Percentiles rank a stretch among this genome's conserved stretches.
phyloP scores from a whole-genome alignment of 1,140 invertebrate genomes.

The Riptortus pedestris region DNA sequence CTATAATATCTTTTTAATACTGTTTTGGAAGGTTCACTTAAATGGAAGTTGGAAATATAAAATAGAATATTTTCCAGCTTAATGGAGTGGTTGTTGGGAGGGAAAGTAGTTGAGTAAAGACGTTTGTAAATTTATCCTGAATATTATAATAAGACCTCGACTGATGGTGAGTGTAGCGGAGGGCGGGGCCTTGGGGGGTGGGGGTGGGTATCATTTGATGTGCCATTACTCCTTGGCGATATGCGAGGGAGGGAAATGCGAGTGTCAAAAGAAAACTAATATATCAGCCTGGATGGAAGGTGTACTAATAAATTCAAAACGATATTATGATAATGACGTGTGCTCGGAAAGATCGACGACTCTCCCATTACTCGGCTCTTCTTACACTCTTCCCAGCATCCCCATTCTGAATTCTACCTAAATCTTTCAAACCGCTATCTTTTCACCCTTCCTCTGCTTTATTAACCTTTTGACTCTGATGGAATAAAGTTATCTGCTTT shows the following conservation, averaged over 20 bases:
- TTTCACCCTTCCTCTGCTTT: too few relatives aligned
- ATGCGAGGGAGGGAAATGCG: slow-evolving; percentile 5
- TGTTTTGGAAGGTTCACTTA: too few relatives aligned
- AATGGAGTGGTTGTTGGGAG: too few relatives aligned
- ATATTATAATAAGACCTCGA: too few relatives aligned
- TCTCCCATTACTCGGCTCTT: neutral
- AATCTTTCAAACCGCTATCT: neutral
- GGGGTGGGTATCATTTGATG: slow-evolving; percentile 7
- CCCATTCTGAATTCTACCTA: neutral
- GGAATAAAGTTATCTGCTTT: neutral
- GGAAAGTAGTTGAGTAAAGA: too few relatives aligned
- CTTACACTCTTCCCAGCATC: neutral
- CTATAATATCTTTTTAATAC: too few relatives aligned
- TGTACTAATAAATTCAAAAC: slow-evolving; percentile 18
- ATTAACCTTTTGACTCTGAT: too few relatives aligned
- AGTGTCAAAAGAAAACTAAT: slow-evolving; percentile 16
- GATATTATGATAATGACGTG: slow-evolving; percentile 12
- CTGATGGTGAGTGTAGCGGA: neutral
- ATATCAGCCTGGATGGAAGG: slow-evolving; percentile 2
- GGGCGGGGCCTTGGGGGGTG: too few relatives aligned
- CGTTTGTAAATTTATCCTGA: too few relatives aligned
- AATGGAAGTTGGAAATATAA: too few relatives aligned
- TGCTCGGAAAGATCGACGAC: slow-evolving; percentile 13
- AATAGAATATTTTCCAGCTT: too few relatives aligned
- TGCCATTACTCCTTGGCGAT: neutral